Base-by-base conservation (phyloP, 2,797 vertebrate genomes). In the Pangasius mekongensis region DNA sequence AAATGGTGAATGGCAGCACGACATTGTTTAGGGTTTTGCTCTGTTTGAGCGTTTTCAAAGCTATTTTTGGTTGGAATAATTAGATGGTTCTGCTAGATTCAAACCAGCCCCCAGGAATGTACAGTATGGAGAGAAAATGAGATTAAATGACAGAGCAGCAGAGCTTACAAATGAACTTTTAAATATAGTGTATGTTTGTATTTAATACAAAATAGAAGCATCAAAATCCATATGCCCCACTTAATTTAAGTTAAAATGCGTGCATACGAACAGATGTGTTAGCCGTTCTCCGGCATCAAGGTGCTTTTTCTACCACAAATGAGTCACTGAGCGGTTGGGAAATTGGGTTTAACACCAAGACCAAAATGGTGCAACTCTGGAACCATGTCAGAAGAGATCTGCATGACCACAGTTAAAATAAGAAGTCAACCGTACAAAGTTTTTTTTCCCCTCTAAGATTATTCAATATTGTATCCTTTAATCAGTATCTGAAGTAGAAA, bases 31-130 rank as follows among this genome's bases (percentile, higher is more conserved):
- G 69, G 56, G 62, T 49, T 82, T 82, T 47, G 82, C 24, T 71
- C 73, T 81, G 62, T 56, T 56, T 7, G 18, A 83, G 24, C 90
- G 85, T 93, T 93, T 93, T 87, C 1, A 56, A 91, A 93, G 91
- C 90, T 90, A 49, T 86, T 92, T 90, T 87, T 90, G 93, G 94
- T 94, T 91, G 93, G 92, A 91, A 89, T 27, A 82, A 86, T 87
- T 93, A 93, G 93, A 92, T 91, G 93, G 92, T 84, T 85, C 85
- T 90, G 88, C 86, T 91, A 89, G 76, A 89, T 86, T 91, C 86
- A 83, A 83, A 86, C 85, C 91, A 89, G 91, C 91, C 71, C 1
- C 69, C 86, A 89, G 76, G 89, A 91, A 89, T 89, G 27, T 86
- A 90, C 84, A 85, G 91, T 20, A n/a, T 49, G n/a, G 54, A 71